Evolutionary conservation across 2,888 invertebrate genomes (phyloP), one percentile per base, ranked within the genome.

Genomic region (Drosophila nigritarsus): DNA sequence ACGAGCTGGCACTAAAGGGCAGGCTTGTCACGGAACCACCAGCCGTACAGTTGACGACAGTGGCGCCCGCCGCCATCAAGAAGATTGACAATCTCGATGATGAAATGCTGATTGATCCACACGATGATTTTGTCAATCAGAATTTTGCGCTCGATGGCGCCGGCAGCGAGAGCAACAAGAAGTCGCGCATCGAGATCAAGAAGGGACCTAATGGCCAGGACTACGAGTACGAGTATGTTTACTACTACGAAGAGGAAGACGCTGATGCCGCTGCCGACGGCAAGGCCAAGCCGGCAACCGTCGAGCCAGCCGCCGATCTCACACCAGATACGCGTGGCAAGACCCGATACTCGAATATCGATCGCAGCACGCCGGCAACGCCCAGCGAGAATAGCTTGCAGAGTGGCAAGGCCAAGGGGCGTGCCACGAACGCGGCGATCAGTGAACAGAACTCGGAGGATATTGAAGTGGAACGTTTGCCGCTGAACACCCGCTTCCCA

Each of bases 171-270:
- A 95, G 95, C 83, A 95, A 94, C 76, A 95, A 95, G 73, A 95
- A 96, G 79, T 96, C 96, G 0, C 94, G 96, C 71, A 96, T 96
- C 82, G 96, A 97, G 94, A 96, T 97, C 38, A 97, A 97, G 90
- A 97, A 97, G 90, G 97, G 97, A 18, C 97, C 97, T 2, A 97
- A 97, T 89, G 97, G 97, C 2, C 96, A 97, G 92, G 97, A 98
- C 90, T 97, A 97, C 90, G 98, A 98, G 92, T 98, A 97, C 90
- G 98, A 98, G 91, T 98, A 98, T 91, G 96, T 98, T 32, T 98
- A 98, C 90, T 98, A 98, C 91, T 98, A 98, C 87, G 97, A 97
- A 84, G 97, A 97, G 78, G 97, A 97, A 5, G 96, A 96, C 27
- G 45, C 45, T 24, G 95, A 95, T 55, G 77, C 61, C 13, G 95